Conservation (phyloP, 2,113 vertebrate genomes). For the Chaenocephalus aceratus region DNA sequence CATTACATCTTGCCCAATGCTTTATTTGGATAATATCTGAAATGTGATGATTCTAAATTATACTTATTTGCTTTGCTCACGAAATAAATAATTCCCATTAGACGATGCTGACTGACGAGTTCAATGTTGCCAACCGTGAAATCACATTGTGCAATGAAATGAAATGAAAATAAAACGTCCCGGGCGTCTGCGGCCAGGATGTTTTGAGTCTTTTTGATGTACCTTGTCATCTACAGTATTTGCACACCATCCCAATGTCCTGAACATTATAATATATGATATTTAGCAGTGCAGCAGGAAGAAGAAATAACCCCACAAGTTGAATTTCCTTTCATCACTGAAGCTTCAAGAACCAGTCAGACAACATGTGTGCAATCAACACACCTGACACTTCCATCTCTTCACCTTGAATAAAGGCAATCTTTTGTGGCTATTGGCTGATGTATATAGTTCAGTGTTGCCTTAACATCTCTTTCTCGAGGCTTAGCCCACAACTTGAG, state of each 20-base stretch:
- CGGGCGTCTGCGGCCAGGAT: neutral
- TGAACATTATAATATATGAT: neutral
- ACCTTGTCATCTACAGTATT: conserved; percentile 9
- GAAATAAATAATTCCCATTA: conserved; percentile 45
- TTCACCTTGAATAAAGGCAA: conserved; percentile 51
- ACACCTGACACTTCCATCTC: conserved; percentile 21
- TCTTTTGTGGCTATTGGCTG: conserved; percentile 57
- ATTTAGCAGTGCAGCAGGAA: neutral
- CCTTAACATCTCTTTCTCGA: conserved; percentile 51
- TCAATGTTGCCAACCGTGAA: conserved; percentile 66
- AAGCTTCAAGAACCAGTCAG: conserved; percentile 22
- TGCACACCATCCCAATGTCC: conserved; percentile 3
- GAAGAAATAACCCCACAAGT: neutral
- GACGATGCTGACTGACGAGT: conserved; percentile 55
- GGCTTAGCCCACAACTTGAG: conserved; percentile 57
- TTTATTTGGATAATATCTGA: conserved; percentile 40
- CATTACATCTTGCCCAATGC: neutral
- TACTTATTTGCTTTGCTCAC: conserved; percentile 45
- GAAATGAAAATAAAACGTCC: conserved; percentile 36
- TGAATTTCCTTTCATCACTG: neutral
- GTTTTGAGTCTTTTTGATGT: conserved; percentile 50
- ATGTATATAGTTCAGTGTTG: conserved; percentile 51
- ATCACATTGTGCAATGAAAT: conserved; percentile 62
- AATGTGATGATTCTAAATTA: conserved; percentile 35
- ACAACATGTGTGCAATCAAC: conserved; percentile 33